Evolutionary conservation across 1,140 invertebrate genomes (phyloP), one percentile per base, ranked within the genome.

Genomic region (Propsilocerus akamusi): DNA sequence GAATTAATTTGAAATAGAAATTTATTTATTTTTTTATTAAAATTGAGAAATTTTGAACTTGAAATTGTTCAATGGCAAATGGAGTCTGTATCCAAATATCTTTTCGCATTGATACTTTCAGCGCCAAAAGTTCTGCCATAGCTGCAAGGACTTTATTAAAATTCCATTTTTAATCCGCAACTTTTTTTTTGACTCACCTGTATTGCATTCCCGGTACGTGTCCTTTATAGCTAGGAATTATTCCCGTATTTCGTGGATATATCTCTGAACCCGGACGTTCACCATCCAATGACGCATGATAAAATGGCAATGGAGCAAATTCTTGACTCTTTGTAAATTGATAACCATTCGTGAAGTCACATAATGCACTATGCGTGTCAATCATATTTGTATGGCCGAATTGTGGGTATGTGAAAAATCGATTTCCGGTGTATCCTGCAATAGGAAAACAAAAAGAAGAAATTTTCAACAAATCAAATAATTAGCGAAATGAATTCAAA

Each of bases 51-150:
- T n/a, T n/a, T n/a, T n/a, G n/a, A n/a, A n/a, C n/a, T 46, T 53
- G 4, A 49, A 59, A 46, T 55, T 59, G 30, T 53, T 51, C 34
- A 51, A 58, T 47, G 26, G n/a, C n/a, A 49, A 50, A 14, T 54
- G 47, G 23, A 52, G 49, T 51, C 53, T 51, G 48, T 52, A 58
- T 22, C 58, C 57, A 54, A 49, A 58, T 55, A 53, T 54, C 53
- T 56, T 58, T 56, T 56, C 54, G 51, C 20, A 46, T 49, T 51
- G 24, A 52, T 25, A 24, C 26, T 22, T 47, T 20, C 26, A 25
- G 20, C 5, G 12, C 24, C 11, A 20, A 30, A 34, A 25, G 47
- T 34, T 32, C 46, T 23, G 28, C 24, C 26, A 52, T 17, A 41
- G 17, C 34, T 41, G 17, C n/a, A 41, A 20, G 10, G n/a, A 41